Evolutionary conservation across 2,888 invertebrate species (phyloP).

Genomic region (Acanthacorydalis orientalis): DNA sequence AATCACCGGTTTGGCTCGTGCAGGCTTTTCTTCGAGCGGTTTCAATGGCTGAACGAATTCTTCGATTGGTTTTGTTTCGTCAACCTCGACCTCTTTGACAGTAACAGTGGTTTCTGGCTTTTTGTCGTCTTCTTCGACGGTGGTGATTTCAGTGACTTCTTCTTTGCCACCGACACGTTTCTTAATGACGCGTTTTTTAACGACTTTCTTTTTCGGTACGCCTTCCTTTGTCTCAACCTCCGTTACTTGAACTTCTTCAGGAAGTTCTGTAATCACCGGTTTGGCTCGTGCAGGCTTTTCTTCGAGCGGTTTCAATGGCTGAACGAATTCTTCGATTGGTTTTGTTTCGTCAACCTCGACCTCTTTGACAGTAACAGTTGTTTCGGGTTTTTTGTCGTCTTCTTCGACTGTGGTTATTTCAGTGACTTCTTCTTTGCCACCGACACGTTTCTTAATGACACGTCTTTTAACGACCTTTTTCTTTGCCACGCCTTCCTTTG

Average conservation of each 20-base stretch:
- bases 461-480: constrained; percentile 17
- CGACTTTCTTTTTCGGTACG: constrained; percentile 6
- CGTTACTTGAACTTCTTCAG: constrained; percentile 19
- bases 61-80: constrained; percentile 11
- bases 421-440: constrained; percentile 14
- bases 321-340: constrained; percentile 10
- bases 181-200: constrained; percentile 8
- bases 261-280: constrained; percentile 17
- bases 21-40: constrained; percentile 1
- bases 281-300: constrained; percentile 23
- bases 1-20: background rate
- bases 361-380: constrained; percentile 13
- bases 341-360: constrained; percentile 13
- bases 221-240: constrained; percentile 8
- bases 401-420: constrained; percentile 17
- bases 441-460: constrained; percentile 15
- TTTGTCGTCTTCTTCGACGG: constrained; percentile 21
- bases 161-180: constrained; percentile 5
- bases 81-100: constrained; percentile 13
- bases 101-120: constrained; percentile 27
- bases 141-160: constrained; percentile 10
- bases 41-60: constrained; percentile 13
- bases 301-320: constrained; percentile 11
- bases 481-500: constrained; percentile 13
- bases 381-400: constrained; percentile 19